phyloP scores from a whole-genome alignment of 2,888 invertebrate genomes.

The Rhagophthalmus giganteus region DNA sequence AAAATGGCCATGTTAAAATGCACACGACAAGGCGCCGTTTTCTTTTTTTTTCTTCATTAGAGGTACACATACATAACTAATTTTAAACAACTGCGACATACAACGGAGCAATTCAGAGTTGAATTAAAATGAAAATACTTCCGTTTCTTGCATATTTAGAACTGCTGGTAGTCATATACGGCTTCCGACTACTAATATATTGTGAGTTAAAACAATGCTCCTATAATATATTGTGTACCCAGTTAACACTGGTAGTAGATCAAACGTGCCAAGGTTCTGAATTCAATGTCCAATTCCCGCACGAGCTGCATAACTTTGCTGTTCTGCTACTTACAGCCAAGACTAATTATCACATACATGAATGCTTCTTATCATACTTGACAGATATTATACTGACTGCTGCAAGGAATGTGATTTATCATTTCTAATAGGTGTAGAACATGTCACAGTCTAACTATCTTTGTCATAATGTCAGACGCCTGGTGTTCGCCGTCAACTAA shows the following conservation, averaged over 20 bases:
- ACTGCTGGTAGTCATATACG: constrained; percentile 20
- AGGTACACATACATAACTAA: too few species aligned
- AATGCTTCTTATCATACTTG: constrained; percentile 56
- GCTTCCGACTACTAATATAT: constrained; percentile 40
- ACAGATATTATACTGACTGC: constrained; percentile 52
- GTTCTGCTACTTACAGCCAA: constrained; percentile 48
- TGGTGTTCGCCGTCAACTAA: constrained; percentile 49
- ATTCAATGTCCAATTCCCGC: constrained; percentile 33
- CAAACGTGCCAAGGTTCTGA: constrained; percentile 32
- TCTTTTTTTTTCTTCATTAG: too few species aligned
- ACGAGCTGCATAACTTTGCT: constrained; percentile 34
- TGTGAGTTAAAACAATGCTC: constrained; percentile 50
- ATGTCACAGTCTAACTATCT: constrained; percentile 39
- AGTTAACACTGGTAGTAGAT: constrained; percentile 44
- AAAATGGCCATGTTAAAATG: too few species aligned
- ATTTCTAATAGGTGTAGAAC: constrained; percentile 23
- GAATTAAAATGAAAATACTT: constrained; percentile 10
- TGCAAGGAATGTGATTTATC: constrained; percentile 46
- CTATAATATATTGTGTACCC: constrained; percentile 50
- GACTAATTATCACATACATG: constrained; percentile 56
- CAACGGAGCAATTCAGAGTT: too few species aligned
- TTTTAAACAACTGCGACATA: too few species aligned
- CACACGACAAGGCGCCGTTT: too few species aligned
- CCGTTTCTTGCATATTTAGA: constrained; percentile 12
- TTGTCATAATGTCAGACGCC: constrained; percentile 44